phyloP scores from a whole-genome alignment of 2,888 invertebrate genomes.

The Morpho helenor region DNA sequence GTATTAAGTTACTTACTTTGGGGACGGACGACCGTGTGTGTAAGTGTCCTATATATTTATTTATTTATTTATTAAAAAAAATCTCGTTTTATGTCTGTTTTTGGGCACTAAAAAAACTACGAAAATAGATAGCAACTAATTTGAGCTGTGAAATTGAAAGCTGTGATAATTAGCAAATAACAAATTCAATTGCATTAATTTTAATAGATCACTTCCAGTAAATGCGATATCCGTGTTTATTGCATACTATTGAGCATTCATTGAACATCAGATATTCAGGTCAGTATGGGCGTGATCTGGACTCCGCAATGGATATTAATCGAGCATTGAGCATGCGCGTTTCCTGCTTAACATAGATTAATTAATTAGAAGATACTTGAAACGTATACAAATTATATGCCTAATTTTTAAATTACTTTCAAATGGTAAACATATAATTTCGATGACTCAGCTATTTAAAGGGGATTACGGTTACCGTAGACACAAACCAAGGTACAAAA shows the following conservation, averaged over 20 bases:
- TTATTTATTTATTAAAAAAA: too few relatives aligned
- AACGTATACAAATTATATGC: background rate
- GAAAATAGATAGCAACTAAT: too few relatives aligned
- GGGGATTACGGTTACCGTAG: too few relatives aligned
- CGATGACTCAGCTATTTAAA: too few relatives aligned
- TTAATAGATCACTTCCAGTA: slow-evolving; percentile 14
- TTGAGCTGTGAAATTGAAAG: too few relatives aligned
- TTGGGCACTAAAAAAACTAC: too few relatives aligned
- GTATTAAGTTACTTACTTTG: too few relatives aligned
- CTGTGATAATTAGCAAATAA: too few relatives aligned
- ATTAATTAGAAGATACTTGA: background rate
- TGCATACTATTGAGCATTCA: slow-evolving; percentile 23
- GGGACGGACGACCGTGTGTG: too few relatives aligned
- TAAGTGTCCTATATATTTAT: too few relatives aligned
- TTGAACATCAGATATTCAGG: slow-evolving; percentile 31
- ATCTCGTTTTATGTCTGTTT: too few relatives aligned
- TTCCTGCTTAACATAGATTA: slow-evolving; percentile 25
- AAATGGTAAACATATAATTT: background rate
- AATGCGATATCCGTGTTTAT: slow-evolving; percentile 6
- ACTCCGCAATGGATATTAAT: slow-evolving; percentile 30
- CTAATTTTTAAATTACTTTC: background rate
- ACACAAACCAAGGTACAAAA: background rate
- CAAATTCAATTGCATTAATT: too few relatives aligned
- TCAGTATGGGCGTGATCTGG: slow-evolving; percentile 30
- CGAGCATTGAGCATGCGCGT: slow-evolving; percentile 18